Percentiles rank a stretch among this genome's conserved stretches.
These are phyloP conservation scores for Eupithecia inturbata DNA, from an alignment of 2,888 invertebrate genomes.

Conservation along the genomic window DNA sequence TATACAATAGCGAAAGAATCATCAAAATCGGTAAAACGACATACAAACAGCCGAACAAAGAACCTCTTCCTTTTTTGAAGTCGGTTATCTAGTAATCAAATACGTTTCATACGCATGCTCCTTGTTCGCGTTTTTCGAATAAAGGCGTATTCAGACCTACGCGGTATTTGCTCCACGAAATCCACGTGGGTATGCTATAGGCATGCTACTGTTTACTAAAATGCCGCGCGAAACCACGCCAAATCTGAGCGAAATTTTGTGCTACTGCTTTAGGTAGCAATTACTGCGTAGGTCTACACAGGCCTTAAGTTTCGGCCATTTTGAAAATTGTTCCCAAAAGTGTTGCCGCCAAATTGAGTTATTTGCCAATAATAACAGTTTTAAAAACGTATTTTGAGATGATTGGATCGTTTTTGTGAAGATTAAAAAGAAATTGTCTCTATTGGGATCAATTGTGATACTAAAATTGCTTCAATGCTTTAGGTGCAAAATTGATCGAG, in stretches of 20 bases:
- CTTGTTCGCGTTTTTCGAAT: too few species aligned
- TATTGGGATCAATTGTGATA: constrained; percentile 12
- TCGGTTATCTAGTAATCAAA: too few species aligned
- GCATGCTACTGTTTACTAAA: not conserved
- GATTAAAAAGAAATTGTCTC: constrained; percentile 19
- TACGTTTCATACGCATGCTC: too few species aligned
- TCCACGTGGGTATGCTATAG: not conserved
- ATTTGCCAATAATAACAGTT: constrained; percentile 34
- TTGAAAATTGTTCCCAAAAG: constrained; percentile 7
- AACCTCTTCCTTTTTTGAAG: too few species aligned
- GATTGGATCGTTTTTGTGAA: constrained; percentile 31
- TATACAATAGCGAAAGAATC: too few species aligned
- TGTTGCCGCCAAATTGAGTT: constrained; percentile 23
- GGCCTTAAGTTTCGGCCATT: not conserved
- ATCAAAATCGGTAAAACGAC: too few species aligned
- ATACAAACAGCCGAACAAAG: too few species aligned
- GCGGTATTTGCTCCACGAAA: too few species aligned
- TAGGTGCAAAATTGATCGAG: not conserved
- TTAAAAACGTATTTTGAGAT: constrained; percentile 25
- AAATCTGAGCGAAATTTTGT: not conserved
- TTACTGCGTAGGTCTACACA: not conserved
- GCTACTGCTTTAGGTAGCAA: not conserved
- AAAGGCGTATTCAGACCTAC: too few species aligned
- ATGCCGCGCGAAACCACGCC: not conserved
- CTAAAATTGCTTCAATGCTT: constrained; percentile 1